Evolutionary conservation across 2,888 invertebrate genomes (phyloP).

Genomic region (Arctia plantaginis): DNA sequence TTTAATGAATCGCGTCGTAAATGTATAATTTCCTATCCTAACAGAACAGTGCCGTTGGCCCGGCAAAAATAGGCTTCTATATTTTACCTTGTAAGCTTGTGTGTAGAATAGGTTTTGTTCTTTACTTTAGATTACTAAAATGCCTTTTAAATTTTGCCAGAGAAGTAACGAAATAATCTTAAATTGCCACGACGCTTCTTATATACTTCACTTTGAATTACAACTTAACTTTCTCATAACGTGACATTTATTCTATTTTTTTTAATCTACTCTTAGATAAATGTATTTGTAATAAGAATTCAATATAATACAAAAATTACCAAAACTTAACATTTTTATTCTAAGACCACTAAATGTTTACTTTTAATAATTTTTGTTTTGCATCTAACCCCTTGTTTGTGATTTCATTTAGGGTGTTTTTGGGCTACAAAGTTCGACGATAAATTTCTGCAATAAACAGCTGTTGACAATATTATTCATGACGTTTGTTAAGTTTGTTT

Average conservation of each 20-base stretch:
- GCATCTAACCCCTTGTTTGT: slow-evolving; percentile 71
- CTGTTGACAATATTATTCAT: slow-evolving; percentile 79
- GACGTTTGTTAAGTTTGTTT: slow-evolving; percentile 79
- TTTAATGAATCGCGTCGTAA: neutral
- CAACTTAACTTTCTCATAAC: neutral
- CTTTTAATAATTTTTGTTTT: slow-evolving; percentile 33
- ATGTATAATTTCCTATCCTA: neutral
- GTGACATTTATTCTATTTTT: neutral
- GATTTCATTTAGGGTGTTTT: slow-evolving; percentile 78
- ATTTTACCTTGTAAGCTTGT: neutral
- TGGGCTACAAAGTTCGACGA: slow-evolving; percentile 74
- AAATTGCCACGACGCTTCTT: neutral
- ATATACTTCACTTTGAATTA: neutral
- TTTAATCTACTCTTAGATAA: neutral
- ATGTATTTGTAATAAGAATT: neutral
- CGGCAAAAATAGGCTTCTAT: neutral
- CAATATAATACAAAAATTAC: neutral
- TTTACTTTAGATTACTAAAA: neutral
- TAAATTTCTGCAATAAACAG: slow-evolving; percentile 82
- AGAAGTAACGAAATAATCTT: neutral
- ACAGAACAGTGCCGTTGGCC: neutral
- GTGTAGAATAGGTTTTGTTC: neutral
- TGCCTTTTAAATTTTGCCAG: neutral
- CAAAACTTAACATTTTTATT: neutral
- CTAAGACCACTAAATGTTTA: neutral